Evolutionary conservation across 2,113 vertebrate species (phyloP).

Genomic region (Pica pica): DNA sequence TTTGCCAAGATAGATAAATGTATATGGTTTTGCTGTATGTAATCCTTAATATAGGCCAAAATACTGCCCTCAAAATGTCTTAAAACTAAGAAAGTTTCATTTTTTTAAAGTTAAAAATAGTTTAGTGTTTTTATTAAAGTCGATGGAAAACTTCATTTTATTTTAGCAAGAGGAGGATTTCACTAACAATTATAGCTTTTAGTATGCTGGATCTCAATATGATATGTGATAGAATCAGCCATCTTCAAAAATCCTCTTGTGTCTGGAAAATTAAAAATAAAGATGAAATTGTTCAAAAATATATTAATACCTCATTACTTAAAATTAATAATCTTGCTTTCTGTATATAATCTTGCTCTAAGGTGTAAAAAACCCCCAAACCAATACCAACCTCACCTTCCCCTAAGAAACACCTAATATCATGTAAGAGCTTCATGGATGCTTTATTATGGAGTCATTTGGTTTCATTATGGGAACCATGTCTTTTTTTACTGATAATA

Average conservation of each 20-base stretch:
- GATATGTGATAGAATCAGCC: background rate
- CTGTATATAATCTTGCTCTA: background rate
- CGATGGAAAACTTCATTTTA: background rate
- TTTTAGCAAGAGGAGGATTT: background rate
- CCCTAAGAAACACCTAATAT: background rate
- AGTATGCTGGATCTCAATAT: background rate
- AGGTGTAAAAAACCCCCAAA: background rate
- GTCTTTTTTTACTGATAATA: background rate
- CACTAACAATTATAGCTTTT: background rate
- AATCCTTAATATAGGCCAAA: background rate
- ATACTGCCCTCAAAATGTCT: background rate
- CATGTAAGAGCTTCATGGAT: accelerated
- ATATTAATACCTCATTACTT: background rate
- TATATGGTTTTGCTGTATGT: background rate
- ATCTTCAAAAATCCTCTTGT: background rate
- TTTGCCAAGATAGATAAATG: background rate
- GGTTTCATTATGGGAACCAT: background rate
- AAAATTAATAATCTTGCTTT: background rate
- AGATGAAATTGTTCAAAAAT: background rate
- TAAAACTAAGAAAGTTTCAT: background rate
- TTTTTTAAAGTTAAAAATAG: background rate
- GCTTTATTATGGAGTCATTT: background rate
- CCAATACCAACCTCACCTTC: background rate
- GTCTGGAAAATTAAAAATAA: background rate
- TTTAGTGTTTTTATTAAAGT: background rate